Conservation (phyloP, 2,797 vertebrate species). For the Ctenopoma multispine region DNA sequence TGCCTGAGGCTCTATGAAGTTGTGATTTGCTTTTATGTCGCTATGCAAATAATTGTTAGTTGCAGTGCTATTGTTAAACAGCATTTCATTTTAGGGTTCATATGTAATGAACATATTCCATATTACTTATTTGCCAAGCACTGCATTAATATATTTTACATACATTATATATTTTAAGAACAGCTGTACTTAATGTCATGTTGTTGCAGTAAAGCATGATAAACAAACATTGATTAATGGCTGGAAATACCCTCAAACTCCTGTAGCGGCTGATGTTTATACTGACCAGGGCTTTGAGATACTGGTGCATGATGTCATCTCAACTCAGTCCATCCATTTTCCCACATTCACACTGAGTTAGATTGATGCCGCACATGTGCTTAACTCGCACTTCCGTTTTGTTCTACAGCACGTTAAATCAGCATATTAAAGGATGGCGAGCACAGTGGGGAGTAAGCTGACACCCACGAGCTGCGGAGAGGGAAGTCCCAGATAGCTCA, state of each 20-base stretch:
- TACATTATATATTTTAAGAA: constrained; percentile 47
- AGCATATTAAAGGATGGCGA: constrained; percentile 69
- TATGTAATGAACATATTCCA: background rate
- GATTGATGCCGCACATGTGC: constrained; percentile 80
- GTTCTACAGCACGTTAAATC: constrained; percentile 76
- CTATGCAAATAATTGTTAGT: background rate
- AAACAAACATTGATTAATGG: constrained; percentile 73
- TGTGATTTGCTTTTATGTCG: background rate
- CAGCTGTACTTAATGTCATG: constrained; percentile 36
- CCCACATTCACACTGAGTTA: constrained; percentile 72
- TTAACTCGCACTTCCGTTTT: constrained; percentile 65
- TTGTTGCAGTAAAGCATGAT: constrained; percentile 50
- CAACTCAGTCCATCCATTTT: constrained; percentile 62
- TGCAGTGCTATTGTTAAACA: background rate
- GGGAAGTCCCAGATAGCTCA: constrained; percentile 71
- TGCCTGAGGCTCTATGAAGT: background rate
- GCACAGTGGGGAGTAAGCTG: constrained; percentile 65
- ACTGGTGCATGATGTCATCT: constrained; percentile 75
- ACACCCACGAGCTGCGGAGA: constrained; percentile 58
- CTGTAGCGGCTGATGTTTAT: constrained; percentile 71
- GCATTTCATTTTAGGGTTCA: background rate
- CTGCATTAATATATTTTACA: too few species aligned
- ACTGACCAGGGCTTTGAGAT: constrained; percentile 74
- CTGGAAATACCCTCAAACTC: constrained; percentile 74
- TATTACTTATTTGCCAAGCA: background rate